Evolutionary conservation across 64 coral and sea anemone species (phyloP), one percentile per base, ranked within the genome.

Genomic region (Stylophora pistillata): DNA sequence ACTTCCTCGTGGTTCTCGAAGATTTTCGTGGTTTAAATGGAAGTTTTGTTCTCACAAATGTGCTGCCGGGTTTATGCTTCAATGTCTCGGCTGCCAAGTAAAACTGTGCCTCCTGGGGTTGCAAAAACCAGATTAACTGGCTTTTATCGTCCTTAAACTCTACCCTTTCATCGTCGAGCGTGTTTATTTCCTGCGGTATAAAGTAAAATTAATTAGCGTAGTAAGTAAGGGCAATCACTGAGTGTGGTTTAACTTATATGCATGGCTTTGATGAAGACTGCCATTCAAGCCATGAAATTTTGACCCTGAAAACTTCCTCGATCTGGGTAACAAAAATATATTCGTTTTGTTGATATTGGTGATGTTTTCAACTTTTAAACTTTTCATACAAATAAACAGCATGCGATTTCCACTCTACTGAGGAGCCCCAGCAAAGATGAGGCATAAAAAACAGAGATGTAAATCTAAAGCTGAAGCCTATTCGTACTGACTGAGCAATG

Each of bases 51-150:
- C 83, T 76, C 12, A 60, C 70, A 56, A 94, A 89, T 12, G 20
- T 63, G 10, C 28, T 64, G 10, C 28, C 34, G 21, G 80, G 80
- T 72, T 94, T 94, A 15, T 78, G 89, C 63, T 87, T 76, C 16
- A 94, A 56, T 31, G 76, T 73, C 31, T 90, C 88, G 6, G 93
- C 79, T n/a, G 93, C 93, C 20, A 94, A 63, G 75, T 79, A 94
- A 32, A 94, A 78, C n/a, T 94, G 93, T 66, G 93, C 93, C 74
- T 94, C 93, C 25, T 81, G 81, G 74, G 93, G 93, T 20, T 94
- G 93, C 23, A 94, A 89, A 73, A 94, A 94, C 93, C 93, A 94
- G 3, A 94, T 85, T 3, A 94, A 85, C 56, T 90, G 73, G 75
- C 87, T 83, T 86, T 94, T 87, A 4, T 94, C 82, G 58, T 94